Evolutionary conservation across 2,113 vertebrate genomes (phyloP).

Genomic region (Agapornis roseicollis): DNA sequence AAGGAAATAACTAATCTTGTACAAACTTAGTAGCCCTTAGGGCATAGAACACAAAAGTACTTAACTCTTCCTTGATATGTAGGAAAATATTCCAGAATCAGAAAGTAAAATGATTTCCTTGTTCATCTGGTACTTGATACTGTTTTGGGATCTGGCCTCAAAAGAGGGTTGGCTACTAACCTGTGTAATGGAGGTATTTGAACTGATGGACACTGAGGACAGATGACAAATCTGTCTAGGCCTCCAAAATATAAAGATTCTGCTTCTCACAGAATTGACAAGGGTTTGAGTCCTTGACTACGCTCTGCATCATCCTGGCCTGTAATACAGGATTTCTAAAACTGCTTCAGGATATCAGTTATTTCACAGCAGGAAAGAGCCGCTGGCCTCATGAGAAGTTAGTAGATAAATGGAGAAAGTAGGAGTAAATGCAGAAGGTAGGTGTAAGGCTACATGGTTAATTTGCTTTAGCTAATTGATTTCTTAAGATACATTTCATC

Average conservation of each 20-base stretch:
- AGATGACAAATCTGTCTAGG: neutral
- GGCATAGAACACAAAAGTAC: neutral
- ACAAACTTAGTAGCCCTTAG: neutral
- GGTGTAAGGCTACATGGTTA: neutral
- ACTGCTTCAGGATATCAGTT: neutral
- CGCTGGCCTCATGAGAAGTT: neutral
- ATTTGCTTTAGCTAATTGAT: conserved; percentile 10
- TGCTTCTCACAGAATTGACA: neutral
- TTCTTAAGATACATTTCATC: neutral
- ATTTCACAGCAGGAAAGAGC: neutral
- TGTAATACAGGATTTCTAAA: neutral
- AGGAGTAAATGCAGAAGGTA: neutral
- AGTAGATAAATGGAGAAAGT: neutral
- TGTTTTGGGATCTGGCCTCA: neutral
- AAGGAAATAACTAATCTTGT: neutral
- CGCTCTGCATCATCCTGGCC: neutral
- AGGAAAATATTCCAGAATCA: neutral
- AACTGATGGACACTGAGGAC: neutral
- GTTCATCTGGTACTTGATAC: neutral
- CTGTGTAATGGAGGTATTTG: neutral
- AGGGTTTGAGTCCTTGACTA: neutral
- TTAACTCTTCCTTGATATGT: neutral
- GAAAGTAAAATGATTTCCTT: neutral
- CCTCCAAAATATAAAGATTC: neutral
- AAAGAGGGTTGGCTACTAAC: neutral